A percentile compares a stretch with the other conserved stretches of the same genome.
phyloP scores from a whole-genome alignment of 30 jellyfish, hydroid and myxozoan genomes.

The Sanderia malayensis region DNA sequence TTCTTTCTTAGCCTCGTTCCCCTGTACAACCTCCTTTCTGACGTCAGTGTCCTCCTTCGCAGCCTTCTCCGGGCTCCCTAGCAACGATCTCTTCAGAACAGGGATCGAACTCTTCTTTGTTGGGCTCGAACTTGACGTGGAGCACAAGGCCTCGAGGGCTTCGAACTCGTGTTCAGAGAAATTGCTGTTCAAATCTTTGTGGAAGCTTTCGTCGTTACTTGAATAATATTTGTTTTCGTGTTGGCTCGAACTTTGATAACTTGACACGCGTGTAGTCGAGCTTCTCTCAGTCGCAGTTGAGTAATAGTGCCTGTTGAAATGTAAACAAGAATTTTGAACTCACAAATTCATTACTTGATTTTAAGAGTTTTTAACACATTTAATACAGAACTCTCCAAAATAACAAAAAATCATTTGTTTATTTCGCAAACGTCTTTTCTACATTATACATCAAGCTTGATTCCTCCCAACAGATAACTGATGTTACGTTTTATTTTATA shows the following conservation, averaged over 20 bases:
- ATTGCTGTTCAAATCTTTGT: neutral
- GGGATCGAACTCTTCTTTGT: slow-evolving; percentile 2
- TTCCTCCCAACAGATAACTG: no score
- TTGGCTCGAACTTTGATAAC: neutral
- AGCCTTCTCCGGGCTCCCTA: neutral
- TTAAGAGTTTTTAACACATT: no score
- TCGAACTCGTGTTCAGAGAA: neutral
- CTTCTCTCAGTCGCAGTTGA: slow-evolving; percentile 37
- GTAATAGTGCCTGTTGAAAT: slow-evolving; percentile 7
- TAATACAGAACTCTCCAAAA: no score
- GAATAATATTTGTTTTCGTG: slow-evolving; percentile 2
- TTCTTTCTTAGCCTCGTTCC: neutral
- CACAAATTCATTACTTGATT: no score
- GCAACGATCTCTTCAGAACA: neutral
- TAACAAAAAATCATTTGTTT: no score
- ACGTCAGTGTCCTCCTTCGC: neutral
- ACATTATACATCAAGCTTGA: no score
- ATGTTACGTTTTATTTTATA: no score
- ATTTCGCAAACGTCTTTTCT: no score
- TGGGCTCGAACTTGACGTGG: neutral
- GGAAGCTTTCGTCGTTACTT: neutral
- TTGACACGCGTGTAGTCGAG: slow-evolving; percentile 22
- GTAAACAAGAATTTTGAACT: no score
- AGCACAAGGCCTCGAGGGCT: neutral
- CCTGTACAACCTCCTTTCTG: neutral